A percentile compares a stretch with the other conserved stretches of the same genome.
phyloP scores from a whole-genome alignment of 2,888 invertebrate genomes.

The Meteorus cinctellus region DNA sequence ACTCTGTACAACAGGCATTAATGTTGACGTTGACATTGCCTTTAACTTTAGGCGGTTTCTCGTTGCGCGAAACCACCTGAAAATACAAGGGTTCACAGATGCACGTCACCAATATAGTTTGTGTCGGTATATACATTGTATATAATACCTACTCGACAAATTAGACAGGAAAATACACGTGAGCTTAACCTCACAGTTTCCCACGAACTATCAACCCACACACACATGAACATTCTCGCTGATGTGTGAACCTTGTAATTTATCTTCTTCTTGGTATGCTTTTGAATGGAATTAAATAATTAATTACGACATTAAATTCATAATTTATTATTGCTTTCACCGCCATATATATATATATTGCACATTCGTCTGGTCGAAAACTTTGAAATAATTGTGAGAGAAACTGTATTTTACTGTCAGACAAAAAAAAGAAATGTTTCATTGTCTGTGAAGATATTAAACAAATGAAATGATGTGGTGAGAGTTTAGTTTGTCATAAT shows the following conservation, averaged over 20 bases:
- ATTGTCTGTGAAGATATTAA: not conserved
- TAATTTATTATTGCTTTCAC: slow-evolving; percentile 13
- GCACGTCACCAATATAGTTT: not conserved
- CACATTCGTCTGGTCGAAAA: not conserved
- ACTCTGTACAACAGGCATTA: not conserved
- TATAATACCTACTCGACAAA: slow-evolving; percentile 6
- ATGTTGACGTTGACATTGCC: slow-evolving; percentile 10
- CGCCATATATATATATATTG: not conserved
- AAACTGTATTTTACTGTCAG: slow-evolving; percentile 8
- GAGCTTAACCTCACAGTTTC: slow-evolving; percentile 15
- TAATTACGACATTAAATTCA: not conserved
- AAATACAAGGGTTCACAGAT: not conserved
- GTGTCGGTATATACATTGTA: not conserved
- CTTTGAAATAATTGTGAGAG: slow-evolving; percentile 4
- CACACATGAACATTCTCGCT: not conserved
- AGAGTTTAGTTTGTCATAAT: slow-evolving; percentile 9
- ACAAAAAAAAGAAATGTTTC: not conserved
- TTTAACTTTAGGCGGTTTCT: slow-evolving; percentile 1
- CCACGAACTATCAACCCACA: not conserved
- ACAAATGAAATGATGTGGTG: not conserved
- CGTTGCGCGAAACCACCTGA: slow-evolving; percentile 5
- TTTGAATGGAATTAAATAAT: slow-evolving; percentile 14
- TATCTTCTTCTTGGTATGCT: slow-evolving; percentile 3
- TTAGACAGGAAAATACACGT: slow-evolving; percentile 9
- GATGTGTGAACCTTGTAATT: not conserved